Base-by-base conservation (phyloP, 1,140 invertebrate species). In the Acromyrmex charruanus region DNA sequence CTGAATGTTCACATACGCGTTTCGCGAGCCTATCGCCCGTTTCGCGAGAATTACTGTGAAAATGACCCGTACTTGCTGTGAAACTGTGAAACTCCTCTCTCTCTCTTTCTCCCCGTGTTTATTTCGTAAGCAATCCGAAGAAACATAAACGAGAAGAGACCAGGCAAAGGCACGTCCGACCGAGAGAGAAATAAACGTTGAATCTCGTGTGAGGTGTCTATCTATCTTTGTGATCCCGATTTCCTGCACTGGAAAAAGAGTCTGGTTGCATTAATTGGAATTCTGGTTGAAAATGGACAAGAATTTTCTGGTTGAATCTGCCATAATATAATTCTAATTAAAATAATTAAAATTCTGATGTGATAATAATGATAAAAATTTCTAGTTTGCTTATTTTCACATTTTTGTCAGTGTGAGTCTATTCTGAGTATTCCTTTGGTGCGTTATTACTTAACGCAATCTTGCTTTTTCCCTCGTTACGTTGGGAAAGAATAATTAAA, bases 391-490 rank as follows among this genome's bases (percentile, higher is more conserved):
- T 44, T 2, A 44, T 44, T 44, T 44, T 44, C 9, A 44, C 39
- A 44, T 44, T 44, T 44, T 44, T 44, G 0, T 10, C 39, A 44
- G 39, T 44, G 39, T 44, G 59, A 49, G 25, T 25, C 25, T 66
- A 66, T 51, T 21, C 31, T 18, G 44, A n/a, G 0, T 39, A 55
- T 3, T 39, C 10, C 7, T 18, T 39, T 28, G 25, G 44, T 16
- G 5, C 16, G 5, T 39, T 72, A 72, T 72, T 82, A 82, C 16
- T 82, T 82, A 72, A 44, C 10, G 31, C 35, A 82, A 74, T 69
- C 77, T 28, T 72, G 18, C 61, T 74, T 82, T 35, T 88, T 59
- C 86, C 74, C 86, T 72, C 69, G 86, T 80, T 77, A 51, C 44
- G 84, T 80, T n/a, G 6, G 35, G 21, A 18, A 12, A 44, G 59